Evolutionary conservation across 2,888 invertebrate genomes (phyloP), one percentile per base, ranked within the genome.

Genomic region (Ceratothoa steindachneri): DNA sequence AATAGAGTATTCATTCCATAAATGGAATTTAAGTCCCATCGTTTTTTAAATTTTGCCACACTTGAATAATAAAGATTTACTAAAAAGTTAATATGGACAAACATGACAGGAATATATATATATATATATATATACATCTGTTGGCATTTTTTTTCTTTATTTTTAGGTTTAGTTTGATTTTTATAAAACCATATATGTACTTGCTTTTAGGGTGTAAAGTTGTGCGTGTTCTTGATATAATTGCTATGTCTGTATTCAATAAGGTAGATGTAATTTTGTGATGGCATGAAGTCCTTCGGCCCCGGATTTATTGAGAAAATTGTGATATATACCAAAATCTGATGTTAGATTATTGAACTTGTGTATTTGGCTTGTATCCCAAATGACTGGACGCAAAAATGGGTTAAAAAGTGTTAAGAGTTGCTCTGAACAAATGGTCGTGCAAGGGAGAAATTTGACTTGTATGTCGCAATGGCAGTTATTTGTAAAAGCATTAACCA

Each of bases 361-460:
- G 41, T 41, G 41, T 41, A 41, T 41, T 41, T 9, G 41, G 41
- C 5, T 41, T n/a, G n/a, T n/a, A n/a, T 41, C 41, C 5, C 15
- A 41, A 41, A 41, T 41, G 41, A 41, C 7, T 9, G n/a, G 41
- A 41, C 7, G 15, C 5, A 15, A 5, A 15, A 41, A 41, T 60
- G 60, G 12, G 12, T 24, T 60, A 24, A n/a, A n/a, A n/a, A n/a
- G n/a, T n/a, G 60, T 60, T 60, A 22, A 12, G 24, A 22, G 12
- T 22, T 12, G 60, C 60, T 60, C 60, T 60, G 60, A 60, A 60
- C 60, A 60, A 60, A 60, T 60, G 60, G 60, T 60, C 12, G n/a
- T 60, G 12, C 15, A 9, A 41, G 15, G 5, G 15, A 24, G 12
- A 60, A 60, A 60, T 60, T 60, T 60, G 19, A 60, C 27, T 12